Conservation (phyloP, 1,140 invertebrate genomes). For the Sogatella furcifera region DNA sequence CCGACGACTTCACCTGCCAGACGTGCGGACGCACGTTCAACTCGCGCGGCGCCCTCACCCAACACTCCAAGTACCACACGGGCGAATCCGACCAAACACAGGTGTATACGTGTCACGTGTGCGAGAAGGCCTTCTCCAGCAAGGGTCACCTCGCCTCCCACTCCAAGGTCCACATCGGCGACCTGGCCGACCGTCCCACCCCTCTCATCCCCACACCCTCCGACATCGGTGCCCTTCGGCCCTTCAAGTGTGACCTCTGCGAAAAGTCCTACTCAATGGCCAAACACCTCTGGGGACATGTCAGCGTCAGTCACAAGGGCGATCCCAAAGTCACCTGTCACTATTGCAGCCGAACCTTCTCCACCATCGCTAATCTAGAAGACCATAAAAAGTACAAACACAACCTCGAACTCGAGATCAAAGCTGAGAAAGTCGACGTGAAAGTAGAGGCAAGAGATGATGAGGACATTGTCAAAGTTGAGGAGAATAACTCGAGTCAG, state of each 20-base stretch:
- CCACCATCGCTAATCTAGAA: constrained; percentile 36
- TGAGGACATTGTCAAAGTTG: background rate
- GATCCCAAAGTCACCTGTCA: constrained; percentile 39
- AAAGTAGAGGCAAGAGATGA: background rate
- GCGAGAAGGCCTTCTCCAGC: constrained; percentile 39
- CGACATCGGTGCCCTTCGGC: constrained; percentile 22
- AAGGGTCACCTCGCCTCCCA: constrained; percentile 40
- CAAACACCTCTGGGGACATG: constrained; percentile 42
- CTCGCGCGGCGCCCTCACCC: constrained; percentile 15
- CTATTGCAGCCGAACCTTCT: constrained; percentile 38
- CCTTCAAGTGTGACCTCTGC: constrained; percentile 40
- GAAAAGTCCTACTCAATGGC: constrained; percentile 41
- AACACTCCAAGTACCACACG: constrained; percentile 15
- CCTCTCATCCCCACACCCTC: background rate
- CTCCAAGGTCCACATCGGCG: constrained; percentile 33
- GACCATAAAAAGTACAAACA: constrained; percentile 39
- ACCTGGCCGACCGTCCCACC: background rate
- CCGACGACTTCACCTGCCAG: constrained; percentile 5
- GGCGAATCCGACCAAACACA: constrained; percentile 18
- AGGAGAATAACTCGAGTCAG: background rate
- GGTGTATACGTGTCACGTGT: constrained; percentile 38
- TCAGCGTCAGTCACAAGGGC: constrained; percentile 38
- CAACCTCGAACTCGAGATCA: background rate
- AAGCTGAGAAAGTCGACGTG: background rate
- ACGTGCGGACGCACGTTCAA: constrained; percentile 14